Conservation (phyloP, 2,797 vertebrate species). For the Chelidonichthys spinosus region DNA sequence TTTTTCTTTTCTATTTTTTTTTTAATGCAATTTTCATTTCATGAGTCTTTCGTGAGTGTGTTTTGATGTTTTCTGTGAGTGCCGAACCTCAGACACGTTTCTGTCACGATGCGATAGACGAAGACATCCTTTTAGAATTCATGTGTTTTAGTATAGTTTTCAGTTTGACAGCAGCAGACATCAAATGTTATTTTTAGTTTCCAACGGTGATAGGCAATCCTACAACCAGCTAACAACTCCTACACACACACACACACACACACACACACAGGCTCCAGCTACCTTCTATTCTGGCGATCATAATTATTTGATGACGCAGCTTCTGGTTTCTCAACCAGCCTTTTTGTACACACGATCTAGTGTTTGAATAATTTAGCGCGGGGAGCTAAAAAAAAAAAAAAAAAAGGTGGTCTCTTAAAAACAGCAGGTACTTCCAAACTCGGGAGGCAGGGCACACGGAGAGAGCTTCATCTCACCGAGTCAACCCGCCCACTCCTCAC, state of each 20-base stretch:
- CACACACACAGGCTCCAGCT: slow-evolving; percentile 36
- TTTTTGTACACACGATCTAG: slow-evolving; percentile 81
- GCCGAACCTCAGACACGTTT: not conserved
- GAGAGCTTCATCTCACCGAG: slow-evolving; percentile 31
- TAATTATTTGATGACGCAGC: slow-evolving; percentile 86
- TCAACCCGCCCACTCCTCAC: slow-evolving; percentile 37
- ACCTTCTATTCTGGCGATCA: slow-evolving; percentile 73
- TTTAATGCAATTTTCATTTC: not conserved
- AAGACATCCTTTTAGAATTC: not conserved
- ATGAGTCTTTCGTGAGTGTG: not conserved
- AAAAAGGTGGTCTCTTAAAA: slow-evolving; percentile 63
- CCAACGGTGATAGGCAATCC: slow-evolving; percentile 34
- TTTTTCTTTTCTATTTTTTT: not conserved
- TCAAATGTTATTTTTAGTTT: slow-evolving; percentile 47
- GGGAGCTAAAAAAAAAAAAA: slow-evolving; percentile 30
- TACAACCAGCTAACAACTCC: slow-evolving; percentile 55
- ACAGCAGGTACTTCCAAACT: slow-evolving; percentile 64
- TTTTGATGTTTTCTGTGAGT: not conserved
- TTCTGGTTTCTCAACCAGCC: slow-evolving; percentile 87
- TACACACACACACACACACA: slow-evolving; percentile 30
- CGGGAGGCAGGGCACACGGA: slow-evolving; percentile 51
- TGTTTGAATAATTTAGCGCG: slow-evolving; percentile 90
- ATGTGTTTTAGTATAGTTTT: slow-evolving; percentile 26
- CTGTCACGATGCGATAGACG: not conserved
- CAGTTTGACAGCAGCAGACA: slow-evolving; percentile 26